These are phyloP conservation scores for Thunnus maccoyii DNA, from an alignment of 2,113 vertebrate species.

Conservation along the genomic window DNA sequence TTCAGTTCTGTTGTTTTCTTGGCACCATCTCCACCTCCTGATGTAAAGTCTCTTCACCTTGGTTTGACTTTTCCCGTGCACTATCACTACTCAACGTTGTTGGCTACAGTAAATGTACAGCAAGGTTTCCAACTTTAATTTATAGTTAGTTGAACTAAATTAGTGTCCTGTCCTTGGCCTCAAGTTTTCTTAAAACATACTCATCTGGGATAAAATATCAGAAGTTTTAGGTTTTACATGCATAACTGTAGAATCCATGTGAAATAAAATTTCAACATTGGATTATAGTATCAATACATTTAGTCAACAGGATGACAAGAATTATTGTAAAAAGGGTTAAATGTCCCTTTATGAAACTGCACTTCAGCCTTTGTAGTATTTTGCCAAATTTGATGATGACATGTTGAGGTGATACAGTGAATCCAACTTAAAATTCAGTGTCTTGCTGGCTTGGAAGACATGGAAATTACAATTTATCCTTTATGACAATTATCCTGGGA, in stretches of 20 bases:
- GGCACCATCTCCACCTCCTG: constrained; percentile 49
- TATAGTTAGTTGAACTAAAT: constrained; percentile 48
- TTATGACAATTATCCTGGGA: no score
- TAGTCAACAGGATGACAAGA: neutral
- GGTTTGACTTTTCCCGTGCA: constrained; percentile 48
- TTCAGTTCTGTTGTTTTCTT: constrained; percentile 58
- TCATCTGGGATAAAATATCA: constrained; percentile 26
- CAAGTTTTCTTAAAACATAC: constrained; percentile 20
- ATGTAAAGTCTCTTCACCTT: constrained; percentile 68
- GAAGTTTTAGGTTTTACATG: constrained; percentile 9
- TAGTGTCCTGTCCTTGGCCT: constrained; percentile 64
- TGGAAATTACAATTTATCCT: no score
- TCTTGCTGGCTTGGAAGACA: no score
- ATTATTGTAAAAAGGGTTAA: neutral
- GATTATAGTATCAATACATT: neutral
- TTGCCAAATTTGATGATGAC: no score
- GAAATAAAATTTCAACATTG: constrained; percentile 5
- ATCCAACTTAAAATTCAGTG: no score
- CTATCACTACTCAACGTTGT: constrained; percentile 60
- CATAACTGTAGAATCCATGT: neutral
- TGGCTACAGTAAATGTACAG: constrained; percentile 20
- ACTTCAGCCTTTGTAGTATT: no score
- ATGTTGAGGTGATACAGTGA: no score
- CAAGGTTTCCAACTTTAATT: constrained; percentile 48
- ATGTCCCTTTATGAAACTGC: no score